These are phyloP conservation scores for Oreochromis tanganicae DNA, from an alignment of 2,113 vertebrate species.

Conservation along the genomic window DNA sequence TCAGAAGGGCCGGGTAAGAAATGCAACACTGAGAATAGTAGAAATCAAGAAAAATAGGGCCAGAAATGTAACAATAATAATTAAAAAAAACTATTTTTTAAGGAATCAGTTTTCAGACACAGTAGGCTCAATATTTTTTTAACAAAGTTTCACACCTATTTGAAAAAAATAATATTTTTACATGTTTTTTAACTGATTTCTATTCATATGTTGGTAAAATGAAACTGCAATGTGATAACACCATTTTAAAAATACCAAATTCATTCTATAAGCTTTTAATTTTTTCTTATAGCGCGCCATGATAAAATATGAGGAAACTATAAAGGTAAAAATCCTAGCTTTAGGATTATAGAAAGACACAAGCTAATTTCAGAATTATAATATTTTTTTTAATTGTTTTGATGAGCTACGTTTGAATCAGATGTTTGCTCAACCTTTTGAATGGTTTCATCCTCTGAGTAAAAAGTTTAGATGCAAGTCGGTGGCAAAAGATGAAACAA, in stretches of 20 bases:
- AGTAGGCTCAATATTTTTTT: not conserved
- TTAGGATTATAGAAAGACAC: not conserved
- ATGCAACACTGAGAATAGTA: rapidly evolving
- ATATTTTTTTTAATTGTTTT: not conserved
- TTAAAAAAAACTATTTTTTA: not conserved
- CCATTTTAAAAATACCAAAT: not conserved
- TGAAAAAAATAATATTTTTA: not conserved
- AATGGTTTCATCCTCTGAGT: not conserved
- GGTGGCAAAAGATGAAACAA: not conserved
- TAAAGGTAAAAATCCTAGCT: not conserved
- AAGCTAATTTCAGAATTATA: not conserved
- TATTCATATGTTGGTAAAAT: not conserved
- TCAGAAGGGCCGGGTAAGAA: not conserved
- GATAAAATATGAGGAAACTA: not conserved
- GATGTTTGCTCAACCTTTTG: not conserved
- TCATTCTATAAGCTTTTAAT: not conserved
- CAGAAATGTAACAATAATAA: not conserved
- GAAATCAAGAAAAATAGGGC: rapidly evolving
- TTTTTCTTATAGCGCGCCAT: not conserved
- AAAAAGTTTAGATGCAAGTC: not conserved
- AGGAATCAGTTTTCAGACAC: not conserved
- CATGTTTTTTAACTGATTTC: rapidly evolving
- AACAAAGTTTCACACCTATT: not conserved
- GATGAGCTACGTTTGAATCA: not conserved
- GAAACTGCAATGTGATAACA: rapidly evolving